Conservation (phyloP, 2,113 vertebrate genomes). For the Hirundichthys speculiger region DNA sequence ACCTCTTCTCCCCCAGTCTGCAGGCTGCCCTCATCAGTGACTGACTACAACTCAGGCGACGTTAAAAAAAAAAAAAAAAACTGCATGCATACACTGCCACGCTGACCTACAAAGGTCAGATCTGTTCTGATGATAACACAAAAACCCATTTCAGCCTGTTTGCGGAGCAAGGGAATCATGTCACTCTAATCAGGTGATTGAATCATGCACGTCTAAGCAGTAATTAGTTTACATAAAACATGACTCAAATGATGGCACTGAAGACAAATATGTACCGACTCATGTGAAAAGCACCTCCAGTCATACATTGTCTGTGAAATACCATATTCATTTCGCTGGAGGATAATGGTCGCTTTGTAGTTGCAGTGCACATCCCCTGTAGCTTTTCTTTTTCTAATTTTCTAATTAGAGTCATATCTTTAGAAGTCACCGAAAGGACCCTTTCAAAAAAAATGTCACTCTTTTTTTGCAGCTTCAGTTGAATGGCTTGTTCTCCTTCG, state of each 20-base stretch:
- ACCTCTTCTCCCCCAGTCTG: conserved; percentile 43
- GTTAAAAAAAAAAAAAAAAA: conserved; percentile 12
- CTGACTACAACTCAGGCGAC: conserved; percentile 27
- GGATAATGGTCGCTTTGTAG: not conserved
- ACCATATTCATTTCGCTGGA: not conserved
- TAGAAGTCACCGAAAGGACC: not conserved
- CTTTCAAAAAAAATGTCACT: conserved; percentile 23
- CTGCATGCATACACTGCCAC: conserved; percentile 2
- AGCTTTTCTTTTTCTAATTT: not conserved
- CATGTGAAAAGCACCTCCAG: not conserved
- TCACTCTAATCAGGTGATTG: conserved; percentile 55
- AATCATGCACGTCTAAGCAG: conserved; percentile 63
- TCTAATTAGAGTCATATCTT: not conserved
- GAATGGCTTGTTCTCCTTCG: too few species aligned
- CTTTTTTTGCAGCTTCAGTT: too few species aligned
- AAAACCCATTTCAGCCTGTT: conserved; percentile 27
- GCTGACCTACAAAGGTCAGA: conserved; percentile 43
- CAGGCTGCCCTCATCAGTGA: conserved; percentile 40
- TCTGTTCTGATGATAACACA: conserved; percentile 58
- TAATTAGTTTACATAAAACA: conserved; percentile 71
- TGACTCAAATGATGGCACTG: conserved; percentile 43
- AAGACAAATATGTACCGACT: conserved; percentile 11
- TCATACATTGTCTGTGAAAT: not conserved
- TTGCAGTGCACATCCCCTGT: not conserved
- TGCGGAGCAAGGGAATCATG: conserved; percentile 55